Conservation (phyloP, 92 coral and sea anemone species). For the Phenganax stokvisi region DNA sequence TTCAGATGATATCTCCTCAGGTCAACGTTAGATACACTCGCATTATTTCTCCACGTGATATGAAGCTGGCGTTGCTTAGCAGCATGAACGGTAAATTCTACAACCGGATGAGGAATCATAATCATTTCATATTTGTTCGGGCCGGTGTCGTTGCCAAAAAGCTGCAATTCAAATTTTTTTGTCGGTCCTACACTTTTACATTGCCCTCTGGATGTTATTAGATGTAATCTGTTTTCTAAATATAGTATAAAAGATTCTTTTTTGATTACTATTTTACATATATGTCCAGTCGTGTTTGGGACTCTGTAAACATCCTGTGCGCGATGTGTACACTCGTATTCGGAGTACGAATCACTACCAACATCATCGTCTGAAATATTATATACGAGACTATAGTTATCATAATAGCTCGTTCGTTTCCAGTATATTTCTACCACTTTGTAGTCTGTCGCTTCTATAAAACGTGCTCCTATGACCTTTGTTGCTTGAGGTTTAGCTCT, state of each 20-base stretch:
- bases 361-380: background rate
- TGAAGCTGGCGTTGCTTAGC: background rate
- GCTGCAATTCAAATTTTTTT: background rate
- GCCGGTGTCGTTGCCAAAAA: background rate
- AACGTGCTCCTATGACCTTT: background rate
- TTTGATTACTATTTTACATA: background rate
- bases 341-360: background rate
- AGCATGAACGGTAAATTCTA: background rate
- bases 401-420: background rate
- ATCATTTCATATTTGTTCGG: background rate
- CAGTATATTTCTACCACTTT: background rate
- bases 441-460: background rate
- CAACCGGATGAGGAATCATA: slow-evolving; percentile 4
- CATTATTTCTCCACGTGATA: background rate
- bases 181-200: background rate
- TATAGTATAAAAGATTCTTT: background rate
- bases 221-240: background rate
- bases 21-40: background rate
- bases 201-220: background rate
- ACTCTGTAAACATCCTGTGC: background rate
- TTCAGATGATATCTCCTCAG: background rate
- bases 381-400: background rate
- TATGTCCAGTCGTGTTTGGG: background rate
- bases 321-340: background rate
- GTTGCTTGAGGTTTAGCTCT: background rate